Conservation (phyloP, 2,797 vertebrate genomes). For the Cephalopachus bancanus region DNA sequence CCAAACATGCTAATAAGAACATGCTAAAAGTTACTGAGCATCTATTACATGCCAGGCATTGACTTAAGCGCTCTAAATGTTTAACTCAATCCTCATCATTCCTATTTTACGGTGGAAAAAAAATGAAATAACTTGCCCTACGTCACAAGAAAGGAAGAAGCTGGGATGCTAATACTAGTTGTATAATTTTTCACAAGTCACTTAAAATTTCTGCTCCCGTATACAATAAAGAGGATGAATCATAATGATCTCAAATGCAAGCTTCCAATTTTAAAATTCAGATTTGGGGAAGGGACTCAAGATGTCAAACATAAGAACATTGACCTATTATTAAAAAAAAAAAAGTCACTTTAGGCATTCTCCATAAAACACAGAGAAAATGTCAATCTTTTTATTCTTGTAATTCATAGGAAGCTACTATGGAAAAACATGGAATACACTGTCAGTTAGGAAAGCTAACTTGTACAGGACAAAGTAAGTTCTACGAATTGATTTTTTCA, state of each 20-base stretch:
- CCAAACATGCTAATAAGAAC: neutral
- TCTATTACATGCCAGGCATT: neutral
- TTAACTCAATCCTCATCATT: neutral
- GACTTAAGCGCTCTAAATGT: neutral
- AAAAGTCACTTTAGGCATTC: neutral
- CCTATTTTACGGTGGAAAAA: neutral
- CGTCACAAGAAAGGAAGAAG: neutral
- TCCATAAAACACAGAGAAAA: neutral
- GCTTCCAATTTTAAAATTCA: conserved; percentile 21
- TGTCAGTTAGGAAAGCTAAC: neutral
- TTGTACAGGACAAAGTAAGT: neutral
- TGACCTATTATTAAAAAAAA: neutral
- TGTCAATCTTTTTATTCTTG: neutral
- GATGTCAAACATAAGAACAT: neutral
- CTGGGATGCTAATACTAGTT: neutral
- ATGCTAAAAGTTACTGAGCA: neutral
- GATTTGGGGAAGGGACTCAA: neutral
- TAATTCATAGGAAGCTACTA: conserved; percentile 36
- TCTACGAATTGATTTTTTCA: neutral
- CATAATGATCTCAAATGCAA: neutral
- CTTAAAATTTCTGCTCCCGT: neutral
- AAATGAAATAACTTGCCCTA: neutral
- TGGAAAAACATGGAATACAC: neutral
- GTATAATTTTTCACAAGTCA: neutral
- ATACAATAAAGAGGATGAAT: neutral